Conservation (phyloP, 2,113 vertebrate species). For the Trachemys scripta region DNA sequence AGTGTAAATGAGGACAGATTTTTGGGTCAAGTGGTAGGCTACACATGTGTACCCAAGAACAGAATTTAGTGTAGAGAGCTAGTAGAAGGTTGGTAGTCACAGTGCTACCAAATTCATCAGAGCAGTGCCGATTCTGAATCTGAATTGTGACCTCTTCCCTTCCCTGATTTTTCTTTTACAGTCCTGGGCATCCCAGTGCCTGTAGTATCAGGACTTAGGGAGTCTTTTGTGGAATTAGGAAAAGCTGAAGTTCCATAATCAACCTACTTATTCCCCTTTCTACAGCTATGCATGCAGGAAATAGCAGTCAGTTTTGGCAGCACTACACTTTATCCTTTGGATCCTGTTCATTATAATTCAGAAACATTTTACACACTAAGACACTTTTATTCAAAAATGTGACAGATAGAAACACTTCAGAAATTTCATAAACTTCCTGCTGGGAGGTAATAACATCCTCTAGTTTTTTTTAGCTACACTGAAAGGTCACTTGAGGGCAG, state of each 20-base stretch:
- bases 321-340: conserved; percentile 5
- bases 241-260: conserved; percentile 17
- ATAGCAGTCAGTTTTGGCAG: conserved; percentile 15
- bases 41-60: background rate
- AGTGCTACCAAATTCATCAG: background rate
- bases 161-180: background rate
- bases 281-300: background rate
- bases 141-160: background rate
- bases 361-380: conserved; percentile 4
- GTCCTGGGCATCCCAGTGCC: background rate
- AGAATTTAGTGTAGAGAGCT: background rate
- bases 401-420: conserved; percentile 48
- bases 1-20: background rate
- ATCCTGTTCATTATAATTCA: conserved; percentile 52
- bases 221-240: conserved; percentile 8
- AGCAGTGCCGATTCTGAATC: background rate
- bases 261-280: conserved; percentile 25
- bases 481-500: conserved; percentile 40
- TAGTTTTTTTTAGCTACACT: conserved; percentile 38
- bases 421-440: conserved; percentile 54
- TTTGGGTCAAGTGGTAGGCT: background rate
- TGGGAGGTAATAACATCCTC: conserved; percentile 41
- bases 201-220: background rate
- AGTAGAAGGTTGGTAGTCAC: background rate
- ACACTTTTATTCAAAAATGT: conserved; percentile 21